Evolutionary conservation across 2,113 vertebrate species (phyloP).

Genomic region (Terrapene triunguis): DNA sequence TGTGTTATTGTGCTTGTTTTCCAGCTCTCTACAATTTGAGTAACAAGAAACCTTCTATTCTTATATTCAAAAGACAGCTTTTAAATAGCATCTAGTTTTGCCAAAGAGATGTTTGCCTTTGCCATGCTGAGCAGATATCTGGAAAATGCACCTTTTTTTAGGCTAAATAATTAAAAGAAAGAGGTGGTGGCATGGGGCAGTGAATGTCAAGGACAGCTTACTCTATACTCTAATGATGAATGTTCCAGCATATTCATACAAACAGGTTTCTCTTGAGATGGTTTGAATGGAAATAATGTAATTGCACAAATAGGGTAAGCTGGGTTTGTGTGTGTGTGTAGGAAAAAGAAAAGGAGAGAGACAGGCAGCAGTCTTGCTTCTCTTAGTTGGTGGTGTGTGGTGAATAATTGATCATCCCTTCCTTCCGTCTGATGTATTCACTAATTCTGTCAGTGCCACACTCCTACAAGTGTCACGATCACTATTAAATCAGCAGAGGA

Average conservation of each 20-base stretch:
- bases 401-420: conserved; percentile 79
- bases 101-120: not conserved
- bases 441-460: conserved; percentile 74
- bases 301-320: conserved; percentile 66
- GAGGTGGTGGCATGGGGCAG: not conserved
- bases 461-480: conserved; percentile 57
- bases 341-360: conserved; percentile 24
- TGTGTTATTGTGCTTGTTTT: not conserved
- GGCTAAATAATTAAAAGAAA: conserved; percentile 59
- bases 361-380: conserved; percentile 53
- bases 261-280: conserved; percentile 63
- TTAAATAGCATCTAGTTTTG: not conserved
- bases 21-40: too few relatives aligned
- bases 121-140: not conserved
- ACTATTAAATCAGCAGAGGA: conserved; percentile 69
- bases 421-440: conserved; percentile 60
- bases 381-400: conserved; percentile 57
- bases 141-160: not conserved
- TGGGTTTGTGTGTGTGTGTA: not conserved
- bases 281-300: conserved; percentile 74
- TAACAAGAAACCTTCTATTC: not conserved
- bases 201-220: conserved; percentile 66
- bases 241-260: conserved; percentile 54
- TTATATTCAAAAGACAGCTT: not conserved
- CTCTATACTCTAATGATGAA: conserved; percentile 41